Evolutionary conservation across 2,113 vertebrate genomes (phyloP).

Genomic region (Syngnathus floridae): DNA sequence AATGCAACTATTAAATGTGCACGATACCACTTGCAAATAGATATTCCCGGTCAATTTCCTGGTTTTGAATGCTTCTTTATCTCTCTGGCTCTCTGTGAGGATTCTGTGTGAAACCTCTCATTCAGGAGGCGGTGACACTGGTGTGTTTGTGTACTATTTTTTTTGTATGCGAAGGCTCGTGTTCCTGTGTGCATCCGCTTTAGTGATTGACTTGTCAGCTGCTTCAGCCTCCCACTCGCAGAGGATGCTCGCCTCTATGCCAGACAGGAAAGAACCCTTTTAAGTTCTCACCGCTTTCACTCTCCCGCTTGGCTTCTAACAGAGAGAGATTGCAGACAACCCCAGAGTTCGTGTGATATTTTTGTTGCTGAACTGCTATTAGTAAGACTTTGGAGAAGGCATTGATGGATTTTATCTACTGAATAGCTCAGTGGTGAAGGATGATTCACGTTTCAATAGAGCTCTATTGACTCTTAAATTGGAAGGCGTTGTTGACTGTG

Average conservation of each 20-base stretch:
- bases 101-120: constrained; percentile 38
- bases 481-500: constrained; percentile 7
- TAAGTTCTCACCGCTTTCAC: constrained; percentile 33
- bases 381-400: constrained; percentile 13
- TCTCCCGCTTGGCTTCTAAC: constrained; percentile 26
- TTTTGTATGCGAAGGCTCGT: constrained; percentile 4
- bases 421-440: constrained; percentile 4
- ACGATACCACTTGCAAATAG: constrained; percentile 36
- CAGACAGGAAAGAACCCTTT: constrained; percentile 50
- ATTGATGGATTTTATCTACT: constrained; percentile 29
- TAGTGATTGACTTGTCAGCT: constrained; percentile 54
- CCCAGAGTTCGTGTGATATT: constrained; percentile 2
- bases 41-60: constrained; percentile 32
- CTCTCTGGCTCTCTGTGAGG: constrained; percentile 28
- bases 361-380: constrained; percentile 3
- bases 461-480: constrained; percentile 7
- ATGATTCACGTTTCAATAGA: constrained; percentile 31
- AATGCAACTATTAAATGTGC: constrained; percentile 25
- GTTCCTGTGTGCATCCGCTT: constrained; percentile 43
- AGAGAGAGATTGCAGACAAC: not conserved
- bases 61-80: constrained; percentile 43
- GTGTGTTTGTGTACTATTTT: constrained; percentile 45
- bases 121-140: constrained; percentile 54
- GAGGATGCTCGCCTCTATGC: constrained; percentile 58
- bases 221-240: constrained; percentile 60